Evolutionary conservation across 2,113 vertebrate genomes (phyloP).

Genomic region (Vulpes ferrilata): DNA sequence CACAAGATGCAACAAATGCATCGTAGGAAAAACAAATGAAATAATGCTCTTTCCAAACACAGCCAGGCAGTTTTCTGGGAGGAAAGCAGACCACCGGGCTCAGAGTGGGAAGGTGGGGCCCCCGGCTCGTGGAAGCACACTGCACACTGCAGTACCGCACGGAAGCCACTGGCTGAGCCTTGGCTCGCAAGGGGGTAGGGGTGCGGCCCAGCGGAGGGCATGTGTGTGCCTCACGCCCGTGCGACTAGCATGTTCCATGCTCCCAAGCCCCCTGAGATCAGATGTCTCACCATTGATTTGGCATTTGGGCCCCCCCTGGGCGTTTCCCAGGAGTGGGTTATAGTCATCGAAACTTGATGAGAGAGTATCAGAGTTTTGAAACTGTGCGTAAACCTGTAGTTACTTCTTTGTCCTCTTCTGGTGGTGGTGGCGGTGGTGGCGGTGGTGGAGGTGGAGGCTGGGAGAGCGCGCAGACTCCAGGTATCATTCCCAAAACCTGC

Average conservation of each 20-base stretch:
- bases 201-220: neutral
- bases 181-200: accelerated
- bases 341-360: neutral
- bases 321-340: neutral
- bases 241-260: neutral
- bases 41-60: constrained; percentile 10
- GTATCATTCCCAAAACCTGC: neutral
- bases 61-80: neutral
- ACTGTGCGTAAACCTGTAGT: neutral
- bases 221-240: accelerated
- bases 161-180: neutral
- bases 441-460: neutral
- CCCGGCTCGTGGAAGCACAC: neutral
- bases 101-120: neutral
- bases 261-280: neutral
- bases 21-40: constrained; percentile 10
- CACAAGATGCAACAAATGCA: constrained; percentile 48
- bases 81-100: neutral
- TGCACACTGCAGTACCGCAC: neutral
- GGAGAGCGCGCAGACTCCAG: neutral
- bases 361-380: neutral
- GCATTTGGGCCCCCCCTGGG: neutral
- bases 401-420: neutral
- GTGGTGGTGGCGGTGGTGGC: neutral
- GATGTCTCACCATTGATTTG: neutral